Conservation (phyloP, 2,888 invertebrate genomes). For the Cheilosia soror region DNA sequence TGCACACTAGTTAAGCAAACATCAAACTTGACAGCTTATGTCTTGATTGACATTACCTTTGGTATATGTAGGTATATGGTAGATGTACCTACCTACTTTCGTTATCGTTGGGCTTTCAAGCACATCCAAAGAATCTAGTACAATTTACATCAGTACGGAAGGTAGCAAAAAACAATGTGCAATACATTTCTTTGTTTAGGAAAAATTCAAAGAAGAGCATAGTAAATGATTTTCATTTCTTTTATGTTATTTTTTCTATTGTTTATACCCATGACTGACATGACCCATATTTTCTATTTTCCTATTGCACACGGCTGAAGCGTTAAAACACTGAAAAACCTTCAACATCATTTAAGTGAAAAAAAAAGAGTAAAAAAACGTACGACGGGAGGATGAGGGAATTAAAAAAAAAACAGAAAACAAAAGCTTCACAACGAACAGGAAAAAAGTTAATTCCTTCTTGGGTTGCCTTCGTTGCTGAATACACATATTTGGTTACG, state of each 20-base stretch:
- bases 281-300: conserved; percentile 74
- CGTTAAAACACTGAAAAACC: conserved; percentile 49
- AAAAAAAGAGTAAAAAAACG: conserved; percentile 46
- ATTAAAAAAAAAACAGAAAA: conserved; percentile 24
- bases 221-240: conserved; percentile 65
- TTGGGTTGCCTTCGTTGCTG: conserved; percentile 16
- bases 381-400: conserved; percentile 11
- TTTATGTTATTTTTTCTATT: conserved; percentile 34
- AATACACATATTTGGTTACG: conserved; percentile 59
- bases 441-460: not conserved
- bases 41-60: conserved; percentile 33
- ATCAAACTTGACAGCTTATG: conserved; percentile 63
- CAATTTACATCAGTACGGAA: not conserved
- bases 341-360: conserved; percentile 58
- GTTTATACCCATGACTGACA: conserved; percentile 66
- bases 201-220: conserved; percentile 64
- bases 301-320: conserved; percentile 44
- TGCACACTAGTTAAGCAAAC: conserved; percentile 47
- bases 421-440: conserved; percentile 38
- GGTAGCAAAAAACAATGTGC: not conserved
- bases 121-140: conserved; percentile 30
- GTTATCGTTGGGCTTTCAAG: conserved; percentile 30
- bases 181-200: conserved; percentile 67
- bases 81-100: conserved; percentile 32
- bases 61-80: not conserved